Evolutionary conservation across 2,113 vertebrate species (phyloP).

Genomic region (Synodontis membranacea): DNA sequence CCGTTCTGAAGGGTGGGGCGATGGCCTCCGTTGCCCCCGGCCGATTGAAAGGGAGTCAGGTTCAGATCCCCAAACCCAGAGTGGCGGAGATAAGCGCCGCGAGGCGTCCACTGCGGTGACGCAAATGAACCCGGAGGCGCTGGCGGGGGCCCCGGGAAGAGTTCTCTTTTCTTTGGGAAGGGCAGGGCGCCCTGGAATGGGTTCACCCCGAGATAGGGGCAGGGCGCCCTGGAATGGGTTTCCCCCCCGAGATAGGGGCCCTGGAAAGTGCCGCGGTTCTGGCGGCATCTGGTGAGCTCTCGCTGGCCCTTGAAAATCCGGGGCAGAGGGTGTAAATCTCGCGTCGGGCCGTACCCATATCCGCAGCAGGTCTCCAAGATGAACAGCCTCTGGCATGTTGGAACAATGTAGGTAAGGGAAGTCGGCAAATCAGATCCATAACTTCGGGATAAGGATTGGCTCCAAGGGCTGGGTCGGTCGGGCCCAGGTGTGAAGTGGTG

Average conservation of each 20-base stretch:
- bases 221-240: conserved; percentile 55
- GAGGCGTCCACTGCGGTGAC: conserved; percentile 51
- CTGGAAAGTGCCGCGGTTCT: neutral
- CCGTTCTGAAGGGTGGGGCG: no score
- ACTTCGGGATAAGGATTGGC: no score
- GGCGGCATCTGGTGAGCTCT: neutral
- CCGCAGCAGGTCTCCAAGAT: conserved; percentile 25
- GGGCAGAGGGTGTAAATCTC: conserved; percentile 1
- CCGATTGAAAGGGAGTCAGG: conserved; percentile 52
- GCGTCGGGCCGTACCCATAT: conserved; percentile 1
- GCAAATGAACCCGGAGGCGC: conserved; percentile 55
- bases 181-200: conserved; percentile 53
- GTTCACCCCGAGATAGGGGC: conserved; percentile 49
- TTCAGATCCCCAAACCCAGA: conserved; percentile 44
- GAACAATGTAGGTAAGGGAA: conserved; percentile 23
- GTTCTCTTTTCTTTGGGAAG: conserved; percentile 49
- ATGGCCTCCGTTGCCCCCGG: conserved; percentile 39
- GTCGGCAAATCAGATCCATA: neutral
- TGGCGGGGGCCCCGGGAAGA: conserved; percentile 50
- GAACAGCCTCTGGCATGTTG: conserved; percentile 27
- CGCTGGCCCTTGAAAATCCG: no score
- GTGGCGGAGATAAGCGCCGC: conserved; percentile 12
- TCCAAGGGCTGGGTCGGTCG: no score
- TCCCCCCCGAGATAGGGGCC: conserved; percentile 49
- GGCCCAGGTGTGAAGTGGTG: no score